Conservation (phyloP, 2,797 vertebrate genomes). For the Pantherophis alleghaniensis region DNA sequence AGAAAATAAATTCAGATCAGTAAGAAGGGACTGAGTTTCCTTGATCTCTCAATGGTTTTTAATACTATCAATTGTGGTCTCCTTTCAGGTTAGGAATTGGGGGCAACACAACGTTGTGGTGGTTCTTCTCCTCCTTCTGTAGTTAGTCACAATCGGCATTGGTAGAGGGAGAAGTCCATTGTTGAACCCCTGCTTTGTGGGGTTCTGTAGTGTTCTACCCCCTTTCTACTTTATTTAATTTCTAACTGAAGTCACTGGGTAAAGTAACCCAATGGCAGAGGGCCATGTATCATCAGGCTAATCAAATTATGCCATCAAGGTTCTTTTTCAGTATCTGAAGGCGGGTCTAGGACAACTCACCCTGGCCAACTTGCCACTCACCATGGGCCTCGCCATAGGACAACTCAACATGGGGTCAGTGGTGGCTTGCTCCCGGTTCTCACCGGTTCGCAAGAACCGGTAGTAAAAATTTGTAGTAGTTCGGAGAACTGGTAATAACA, state of each 20-base stretch:
- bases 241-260: background rate
- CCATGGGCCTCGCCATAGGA: too few relatives aligned
- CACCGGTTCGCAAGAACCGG: too few relatives aligned
- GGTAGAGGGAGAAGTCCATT: background rate
- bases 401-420: too few relatives aligned
- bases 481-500: too few relatives aligned
- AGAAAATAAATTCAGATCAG: background rate
- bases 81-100: background rate
- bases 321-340: background rate
- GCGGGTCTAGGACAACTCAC: background rate
- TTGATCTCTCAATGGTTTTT: background rate
- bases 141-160: background rate
- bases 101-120: background rate
- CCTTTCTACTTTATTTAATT: background rate
- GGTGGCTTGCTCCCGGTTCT: too few relatives aligned
- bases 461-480: too few relatives aligned
- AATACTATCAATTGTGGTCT: background rate
- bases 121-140: background rate
- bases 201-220: background rate
- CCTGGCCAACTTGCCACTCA: too few relatives aligned
- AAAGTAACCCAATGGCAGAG: background rate
- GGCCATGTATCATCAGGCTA: background rate
- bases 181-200: background rate
- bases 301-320: background rate
- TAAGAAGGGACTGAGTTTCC: background rate